A percentile compares a stretch with the other conserved stretches of the same genome.
Evolutionary conservation across 2,888 invertebrate species (phyloP).

Genomic region (Petrolisthes manimaculis): DNA sequence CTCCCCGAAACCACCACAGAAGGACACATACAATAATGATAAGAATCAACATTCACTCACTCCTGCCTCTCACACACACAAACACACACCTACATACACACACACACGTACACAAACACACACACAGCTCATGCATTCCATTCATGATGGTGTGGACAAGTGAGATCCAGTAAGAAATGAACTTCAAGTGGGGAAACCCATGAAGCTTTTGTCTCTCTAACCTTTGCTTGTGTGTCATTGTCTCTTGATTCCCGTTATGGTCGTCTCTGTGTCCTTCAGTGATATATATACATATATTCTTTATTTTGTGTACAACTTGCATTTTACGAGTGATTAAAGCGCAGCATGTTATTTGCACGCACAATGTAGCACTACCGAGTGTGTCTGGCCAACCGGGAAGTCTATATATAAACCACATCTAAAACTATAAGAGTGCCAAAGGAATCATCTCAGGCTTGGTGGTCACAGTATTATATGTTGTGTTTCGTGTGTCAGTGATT

Average conservation of each 20-base stretch:
- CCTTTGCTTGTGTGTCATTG: slow-evolving; percentile 56
- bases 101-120: slow-evolving; percentile 39
- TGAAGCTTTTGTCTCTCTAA: slow-evolving; percentile 47
- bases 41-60: slow-evolving; percentile 15
- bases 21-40: not conserved
- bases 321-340: slow-evolving; percentile 55
- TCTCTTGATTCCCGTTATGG: slow-evolving; percentile 54
- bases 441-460: no score
- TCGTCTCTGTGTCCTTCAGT: slow-evolving; percentile 57
- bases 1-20: slow-evolving; percentile 1
- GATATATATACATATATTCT: slow-evolving; percentile 47
- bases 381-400: slow-evolving; percentile 26
- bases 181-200: slow-evolving; percentile 52
- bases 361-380: slow-evolving; percentile 37
- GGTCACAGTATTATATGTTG: not conserved
- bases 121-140: slow-evolving; percentile 55
- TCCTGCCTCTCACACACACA: slow-evolving; percentile 18
- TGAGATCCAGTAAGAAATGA: slow-evolving; percentile 48
- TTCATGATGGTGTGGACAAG: slow-evolving; percentile 58
- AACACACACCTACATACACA: slow-evolving; percentile 38
- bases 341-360: slow-evolving; percentile 60
- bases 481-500: not conserved
- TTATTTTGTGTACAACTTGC: slow-evolving; percentile 57
- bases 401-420: no score
- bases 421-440: no score